These are phyloP conservation scores for Bufo gargarizans DNA, from an alignment of 2,113 vertebrate genomes.

Conservation along the genomic window DNA sequence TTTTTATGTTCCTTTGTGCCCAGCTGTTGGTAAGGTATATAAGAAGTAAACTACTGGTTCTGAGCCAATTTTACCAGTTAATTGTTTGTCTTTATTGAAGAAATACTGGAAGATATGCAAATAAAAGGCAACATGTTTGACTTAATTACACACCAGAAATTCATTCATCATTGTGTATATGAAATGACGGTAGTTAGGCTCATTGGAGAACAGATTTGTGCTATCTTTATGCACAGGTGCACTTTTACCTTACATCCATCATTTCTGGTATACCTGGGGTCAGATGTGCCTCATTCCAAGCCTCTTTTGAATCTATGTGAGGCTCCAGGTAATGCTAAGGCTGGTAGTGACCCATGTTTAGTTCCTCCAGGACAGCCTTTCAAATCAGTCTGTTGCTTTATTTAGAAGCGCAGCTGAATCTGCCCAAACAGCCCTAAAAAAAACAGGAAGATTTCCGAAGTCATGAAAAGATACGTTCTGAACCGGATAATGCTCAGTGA, in stretches of 20 bases:
- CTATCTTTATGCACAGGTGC: not conserved
- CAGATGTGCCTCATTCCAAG: conserved; percentile 16
- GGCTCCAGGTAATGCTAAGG: conserved; percentile 29
- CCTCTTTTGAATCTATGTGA: conserved; percentile 3
- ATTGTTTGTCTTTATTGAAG: conserved; percentile 28
- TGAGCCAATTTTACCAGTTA: conserved; percentile 4
- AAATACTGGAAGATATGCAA: conserved; percentile 15
- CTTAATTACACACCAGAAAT: not conserved
- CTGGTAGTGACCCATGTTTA: conserved; percentile 38
- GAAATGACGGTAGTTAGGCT: not conserved
- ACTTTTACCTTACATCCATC: not conserved
- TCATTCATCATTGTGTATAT: not conserved
- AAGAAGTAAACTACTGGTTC: not conserved
- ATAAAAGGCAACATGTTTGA: conserved; percentile 13
- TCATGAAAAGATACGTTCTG: conserved; percentile 24
- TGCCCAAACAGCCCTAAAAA: conserved; percentile 39
- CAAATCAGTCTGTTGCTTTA: conserved; percentile 46
- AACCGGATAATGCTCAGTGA: conserved; percentile 17
- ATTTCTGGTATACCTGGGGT: conserved; percentile 9
- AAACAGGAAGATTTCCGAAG: conserved; percentile 35
- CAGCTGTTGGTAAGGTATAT: conserved; percentile 26
- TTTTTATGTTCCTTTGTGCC: conserved; percentile 40
- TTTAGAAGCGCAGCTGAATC: conserved; percentile 53
- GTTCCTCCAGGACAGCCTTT: conserved; percentile 46
- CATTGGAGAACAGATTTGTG: not conserved